phyloP scores from a whole-genome alignment of 2,888 invertebrate species.

The Lamellibrachia columna region DNA sequence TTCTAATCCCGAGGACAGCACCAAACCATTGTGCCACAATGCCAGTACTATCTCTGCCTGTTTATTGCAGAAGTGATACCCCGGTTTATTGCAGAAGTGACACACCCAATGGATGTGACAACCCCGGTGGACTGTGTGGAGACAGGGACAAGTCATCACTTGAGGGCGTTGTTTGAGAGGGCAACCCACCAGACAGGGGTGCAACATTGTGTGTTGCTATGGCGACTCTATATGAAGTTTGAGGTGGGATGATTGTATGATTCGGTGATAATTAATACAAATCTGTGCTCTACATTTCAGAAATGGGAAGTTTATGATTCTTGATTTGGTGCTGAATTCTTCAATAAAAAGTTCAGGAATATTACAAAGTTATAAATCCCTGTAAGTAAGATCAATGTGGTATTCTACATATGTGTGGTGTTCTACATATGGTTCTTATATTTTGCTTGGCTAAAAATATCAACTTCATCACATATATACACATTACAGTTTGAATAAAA shows the following conservation, averaged over 20 bases:
- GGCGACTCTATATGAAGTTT: conserved; percentile 64
- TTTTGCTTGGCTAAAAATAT: not conserved
- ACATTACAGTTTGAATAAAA: not conserved
- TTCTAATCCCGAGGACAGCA: too few relatives aligned
- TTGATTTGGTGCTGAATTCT: not conserved
- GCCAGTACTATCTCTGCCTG: too few relatives aligned
- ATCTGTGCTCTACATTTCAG: not conserved
- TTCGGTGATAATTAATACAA: not conserved
- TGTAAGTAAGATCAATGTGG: not conserved
- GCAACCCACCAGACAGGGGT: conserved; percentile 44
- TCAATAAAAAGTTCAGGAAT: not conserved
- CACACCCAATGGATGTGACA: not conserved
- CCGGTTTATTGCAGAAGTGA: not conserved
- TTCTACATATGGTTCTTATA: not conserved
- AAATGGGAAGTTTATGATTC: not conserved
- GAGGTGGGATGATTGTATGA: conserved; percentile 52
- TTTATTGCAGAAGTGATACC: too few relatives aligned
- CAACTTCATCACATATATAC: not conserved
- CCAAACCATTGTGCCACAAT: too few relatives aligned
- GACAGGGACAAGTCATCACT: conserved; percentile 54
- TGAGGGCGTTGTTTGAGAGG: conserved; percentile 59
- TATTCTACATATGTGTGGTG: too few relatives aligned
- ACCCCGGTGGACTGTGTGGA: conserved; percentile 19
- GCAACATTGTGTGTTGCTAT: conserved; percentile 62
- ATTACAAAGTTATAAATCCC: not conserved